Evolutionary conservation across 2,888 invertebrate genomes (phyloP).

Genomic region (Acrocera orbiculus): DNA sequence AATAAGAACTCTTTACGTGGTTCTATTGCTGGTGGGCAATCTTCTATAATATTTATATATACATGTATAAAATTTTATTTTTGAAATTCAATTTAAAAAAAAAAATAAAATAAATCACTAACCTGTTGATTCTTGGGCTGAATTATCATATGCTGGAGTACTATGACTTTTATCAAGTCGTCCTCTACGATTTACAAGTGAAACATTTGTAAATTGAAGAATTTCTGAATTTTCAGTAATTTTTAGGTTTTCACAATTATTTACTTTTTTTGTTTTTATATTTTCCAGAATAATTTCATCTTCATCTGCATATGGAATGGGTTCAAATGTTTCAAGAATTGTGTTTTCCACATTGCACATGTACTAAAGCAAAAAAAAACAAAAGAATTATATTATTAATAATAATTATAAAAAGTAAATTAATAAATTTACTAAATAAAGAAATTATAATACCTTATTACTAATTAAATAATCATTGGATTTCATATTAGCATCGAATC

Average conservation of each 20-base stretch:
- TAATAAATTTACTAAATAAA: background rate
- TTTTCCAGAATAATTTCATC: conserved; percentile 11
- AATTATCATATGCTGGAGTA: conserved; percentile 59
- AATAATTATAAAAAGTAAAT: background rate
- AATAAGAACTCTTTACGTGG: conserved; percentile 27
- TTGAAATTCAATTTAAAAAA: background rate
- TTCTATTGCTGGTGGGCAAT: conserved; percentile 29
- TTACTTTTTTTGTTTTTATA: background rate
- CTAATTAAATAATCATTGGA: conserved; percentile 26
- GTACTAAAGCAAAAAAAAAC: conserved; percentile 8
- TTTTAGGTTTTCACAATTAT: background rate
- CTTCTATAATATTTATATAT: conserved; percentile 10
- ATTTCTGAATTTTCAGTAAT: background rate
- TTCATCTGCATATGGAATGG: conserved; percentile 30
- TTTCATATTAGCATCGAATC: conserved; percentile 29
- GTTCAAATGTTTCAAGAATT: conserved; percentile 29
- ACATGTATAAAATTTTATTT: background rate
- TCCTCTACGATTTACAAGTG: conserved; percentile 27
- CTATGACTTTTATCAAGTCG: conserved; percentile 64
- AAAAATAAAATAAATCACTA: conserved; percentile 6
- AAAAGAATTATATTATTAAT: background rate
- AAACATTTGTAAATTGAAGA: conserved; percentile 1
- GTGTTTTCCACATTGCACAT: conserved; percentile 28
- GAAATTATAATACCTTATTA: conserved; percentile 22
- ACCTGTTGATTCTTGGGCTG: conserved; percentile 32